A percentile compares a stretch with the other conserved stretches of the same genome.
Evolutionary conservation across 2,797 vertebrate genomes (phyloP).

Genomic region (Helarctos malayanus): DNA sequence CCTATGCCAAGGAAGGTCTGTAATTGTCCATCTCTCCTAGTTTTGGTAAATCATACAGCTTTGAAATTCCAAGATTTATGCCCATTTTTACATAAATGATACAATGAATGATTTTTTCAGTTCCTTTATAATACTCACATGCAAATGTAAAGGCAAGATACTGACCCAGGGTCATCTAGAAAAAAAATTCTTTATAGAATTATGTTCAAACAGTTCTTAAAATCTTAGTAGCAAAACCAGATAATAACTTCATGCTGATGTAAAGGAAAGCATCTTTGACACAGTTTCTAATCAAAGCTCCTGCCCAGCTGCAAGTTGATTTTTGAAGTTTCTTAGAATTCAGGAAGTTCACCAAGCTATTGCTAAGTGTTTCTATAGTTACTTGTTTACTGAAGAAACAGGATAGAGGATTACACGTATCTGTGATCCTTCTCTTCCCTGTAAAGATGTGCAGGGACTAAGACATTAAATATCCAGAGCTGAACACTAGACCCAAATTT

Average conservation of each 20-base stretch:
- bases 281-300: conserved; percentile 54
- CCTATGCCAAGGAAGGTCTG: neutral
- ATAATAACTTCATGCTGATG: conserved; percentile 8
- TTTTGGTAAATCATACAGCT: neutral
- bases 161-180: neutral
- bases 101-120: neutral
- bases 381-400: neutral
- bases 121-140: conserved; percentile 8
- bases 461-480: neutral
- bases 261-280: conserved; percentile 24
- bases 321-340: conserved; percentile 58
- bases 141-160: conserved; percentile 31
- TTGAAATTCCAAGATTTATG: conserved; percentile 15
- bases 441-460: neutral
- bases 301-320: conserved; percentile 1
- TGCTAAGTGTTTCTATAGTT: neutral
- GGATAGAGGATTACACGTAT: neutral
- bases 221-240: conserved; percentile 27
- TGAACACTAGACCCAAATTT: neutral
- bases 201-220: conserved; percentile 39
- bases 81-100: neutral
- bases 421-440: neutral
- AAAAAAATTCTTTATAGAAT: conserved; percentile 47
- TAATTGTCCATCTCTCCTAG: neutral
- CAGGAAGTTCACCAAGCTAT: conserved; percentile 38